Conservation (phyloP, 2,113 vertebrate species). For the Cryptomyrus ogoouensis region DNA sequence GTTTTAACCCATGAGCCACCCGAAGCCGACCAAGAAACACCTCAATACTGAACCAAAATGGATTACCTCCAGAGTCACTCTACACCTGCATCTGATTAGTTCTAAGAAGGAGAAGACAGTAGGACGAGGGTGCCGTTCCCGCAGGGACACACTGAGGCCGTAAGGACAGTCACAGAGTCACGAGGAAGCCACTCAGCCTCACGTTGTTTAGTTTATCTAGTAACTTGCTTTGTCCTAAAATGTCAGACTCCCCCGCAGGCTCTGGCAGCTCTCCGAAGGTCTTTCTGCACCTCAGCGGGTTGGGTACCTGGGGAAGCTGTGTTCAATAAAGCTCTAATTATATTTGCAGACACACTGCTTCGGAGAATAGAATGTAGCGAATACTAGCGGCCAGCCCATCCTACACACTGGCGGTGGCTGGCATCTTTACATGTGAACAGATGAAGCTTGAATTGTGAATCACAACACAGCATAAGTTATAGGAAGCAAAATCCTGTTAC, state of each 20-base stretch:
- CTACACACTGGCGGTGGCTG: not conserved
- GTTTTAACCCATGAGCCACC: constrained; percentile 37
- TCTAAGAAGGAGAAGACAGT: constrained; percentile 48
- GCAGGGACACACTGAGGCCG: not conserved
- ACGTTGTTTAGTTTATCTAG: not conserved
- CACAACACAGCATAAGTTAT: not conserved
- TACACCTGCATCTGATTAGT: constrained; percentile 33
- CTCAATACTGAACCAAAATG: not conserved
- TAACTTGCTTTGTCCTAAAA: constrained; percentile 27
- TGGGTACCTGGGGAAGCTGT: not conserved
- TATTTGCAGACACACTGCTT: not conserved
- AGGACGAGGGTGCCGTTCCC: constrained; percentile 49
- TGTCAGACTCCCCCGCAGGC: not conserved
- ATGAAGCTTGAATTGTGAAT: not conserved
- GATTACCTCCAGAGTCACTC: constrained; percentile 38
- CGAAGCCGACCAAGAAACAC: not conserved
- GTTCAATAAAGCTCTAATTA: not conserved
- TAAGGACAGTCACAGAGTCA: no score
- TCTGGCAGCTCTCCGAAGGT: not conserved
- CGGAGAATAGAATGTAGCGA: not conserved
- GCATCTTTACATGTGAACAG: not conserved
- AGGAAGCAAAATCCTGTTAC: not conserved
- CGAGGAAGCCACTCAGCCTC: not conserved
- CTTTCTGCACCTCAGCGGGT: not conserved
- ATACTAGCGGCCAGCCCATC: not conserved